Evolutionary conservation across 2,888 invertebrate genomes (phyloP), one percentile per base, ranked within the genome.

Genomic region (Schizaphis graminum): DNA sequence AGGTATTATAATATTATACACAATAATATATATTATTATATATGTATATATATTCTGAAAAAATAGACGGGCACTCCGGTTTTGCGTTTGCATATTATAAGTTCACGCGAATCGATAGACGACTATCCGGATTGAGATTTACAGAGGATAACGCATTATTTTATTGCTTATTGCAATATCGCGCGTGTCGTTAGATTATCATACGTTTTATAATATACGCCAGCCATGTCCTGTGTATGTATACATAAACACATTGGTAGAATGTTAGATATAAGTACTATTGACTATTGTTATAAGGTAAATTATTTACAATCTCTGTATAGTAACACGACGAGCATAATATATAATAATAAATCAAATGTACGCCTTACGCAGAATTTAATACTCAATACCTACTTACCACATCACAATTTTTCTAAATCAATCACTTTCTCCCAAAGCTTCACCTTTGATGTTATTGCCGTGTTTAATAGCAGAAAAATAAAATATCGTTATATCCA

Each of bases 51-150:
- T 77, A 77, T 77, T 77, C 35, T 77, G 77, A 85, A 85, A 44
- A 44, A 47, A 86, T 28, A 47, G 16, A 86, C 47, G 47, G 86
- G 7, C 47, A 86, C 47, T 86, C 86, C 86, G 86, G 86, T 86
- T 86, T 86, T 28, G 16, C 86, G 44, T 86, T 28, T 86, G 47
- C 44, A 47, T 47, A 86, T 86, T 47, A 88, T 88, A 88, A 88
- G n/a, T 86, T 47, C 44, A 44, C 86, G 44, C 86, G 86, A 86
- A 86, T 86, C 86, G 86, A 88, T 88, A 88, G n/a, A 88, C n/a
- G n/a, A 49, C 87, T 86, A 86, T n/a, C n/a, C 49, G 49, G 87
- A n/a, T 88, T 47, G 47, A 88, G 87, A 88, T 88, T 49, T 88
- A n/a, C 87, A 35, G n/a, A 21, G 87, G 87, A 88, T 88, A 49